Evolutionary conservation across 1,140 invertebrate genomes (phyloP), one percentile per base, ranked within the genome.

Genomic region (Brachionus rubens): DNA sequence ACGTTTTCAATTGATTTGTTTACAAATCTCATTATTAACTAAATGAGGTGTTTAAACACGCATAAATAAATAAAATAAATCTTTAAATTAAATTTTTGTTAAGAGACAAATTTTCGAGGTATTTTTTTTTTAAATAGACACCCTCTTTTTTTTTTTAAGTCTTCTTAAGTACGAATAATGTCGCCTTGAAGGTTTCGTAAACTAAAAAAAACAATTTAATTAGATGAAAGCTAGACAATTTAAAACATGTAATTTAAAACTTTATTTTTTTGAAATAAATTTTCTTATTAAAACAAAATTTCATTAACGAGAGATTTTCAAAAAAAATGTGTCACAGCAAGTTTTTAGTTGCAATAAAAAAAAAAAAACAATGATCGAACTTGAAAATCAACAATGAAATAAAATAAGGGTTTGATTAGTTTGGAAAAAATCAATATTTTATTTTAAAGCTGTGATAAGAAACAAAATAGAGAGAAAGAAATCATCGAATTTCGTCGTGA

Each of bases 401-500:
- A 36, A 36, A 36, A 54, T 30, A 54, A 33, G 28, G 26, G 14
- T 33, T 16, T 59, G 28, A 30, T 36, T 59, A 59, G 30, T 59
- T 33, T n/a, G n/a, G 28, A 30, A 59, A 59, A 59, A 59, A 59
- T 59, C 54, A 59, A 59, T 59, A 59, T 59, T 59, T 59, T 59
- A 30, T 33, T 59, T 59, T 59, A 30, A 59, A 59, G 26, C 33
- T 59, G 54, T 59, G 54, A 59, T 59, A 59, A 59, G 54, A 59
- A n/a, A n/a, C n/a, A n/a, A n/a, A n/a, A n/a, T n/a, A n/a, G n/a
- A n/a, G n/a, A n/a, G n/a, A n/a, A n/a, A n/a, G n/a, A n/a, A 54
- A 28, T 54, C 24, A 28, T 54, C 50, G 28, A 7, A 33, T 33
- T 30, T 59, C 54, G 54, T 33, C 33, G 54, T 59, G 19, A 16